Percentiles rank a stretch among this genome's conserved stretches.
phyloP scores from a whole-genome alignment of 2,113 vertebrate species.

The Pollimyrus isidori region DNA sequence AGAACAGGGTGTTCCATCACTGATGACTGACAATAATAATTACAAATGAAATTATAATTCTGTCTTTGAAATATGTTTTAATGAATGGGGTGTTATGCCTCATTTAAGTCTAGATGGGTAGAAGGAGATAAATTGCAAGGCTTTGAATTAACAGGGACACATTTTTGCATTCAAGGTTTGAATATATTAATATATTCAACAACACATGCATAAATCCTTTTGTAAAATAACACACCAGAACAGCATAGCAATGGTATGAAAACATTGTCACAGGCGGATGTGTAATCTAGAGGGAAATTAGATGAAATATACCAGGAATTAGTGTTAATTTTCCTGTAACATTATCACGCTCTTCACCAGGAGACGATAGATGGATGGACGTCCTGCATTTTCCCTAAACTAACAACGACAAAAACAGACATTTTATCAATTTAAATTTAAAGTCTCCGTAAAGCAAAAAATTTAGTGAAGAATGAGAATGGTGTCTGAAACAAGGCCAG shows the following conservation, averaged over 20 bases:
- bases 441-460: background rate
- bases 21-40: background rate
- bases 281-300: background rate
- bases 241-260: background rate
- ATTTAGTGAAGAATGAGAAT: background rate
- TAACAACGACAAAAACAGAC: background rate
- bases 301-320: background rate
- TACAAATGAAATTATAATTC: background rate
- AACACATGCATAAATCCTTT: background rate
- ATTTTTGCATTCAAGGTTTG: background rate
- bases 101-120: background rate
- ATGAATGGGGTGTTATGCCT: background rate
- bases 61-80: background rate
- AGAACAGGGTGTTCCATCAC: background rate
- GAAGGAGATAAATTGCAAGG: background rate
- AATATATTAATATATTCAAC: background rate
- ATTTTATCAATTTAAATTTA: background rate
- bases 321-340: background rate
- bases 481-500: background rate
- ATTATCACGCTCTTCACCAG: background rate
- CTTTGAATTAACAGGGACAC: background rate
- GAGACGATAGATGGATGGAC: background rate
- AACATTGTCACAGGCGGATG: background rate
- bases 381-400: background rate
- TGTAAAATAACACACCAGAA: background rate